Percentiles rank a stretch among this genome's conserved stretches.
These are phyloP conservation scores for Glareola pratincola DNA, from an alignment of 2,113 vertebrate genomes.

Conservation along the genomic window DNA sequence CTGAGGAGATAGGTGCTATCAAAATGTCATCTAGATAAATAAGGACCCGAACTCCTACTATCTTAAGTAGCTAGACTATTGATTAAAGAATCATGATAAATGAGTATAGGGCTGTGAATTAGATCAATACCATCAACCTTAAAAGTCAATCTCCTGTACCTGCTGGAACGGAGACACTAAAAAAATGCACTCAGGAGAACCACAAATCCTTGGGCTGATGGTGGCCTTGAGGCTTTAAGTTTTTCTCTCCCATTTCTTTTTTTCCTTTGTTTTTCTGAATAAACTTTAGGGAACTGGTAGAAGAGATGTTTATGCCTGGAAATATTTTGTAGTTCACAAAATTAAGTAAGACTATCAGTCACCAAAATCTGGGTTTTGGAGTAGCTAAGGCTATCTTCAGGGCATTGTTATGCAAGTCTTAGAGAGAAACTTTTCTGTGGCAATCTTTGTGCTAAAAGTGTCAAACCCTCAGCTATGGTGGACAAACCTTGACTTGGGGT, in stretches of 20 bases:
- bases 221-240: constrained; percentile 10
- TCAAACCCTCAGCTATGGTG: background rate
- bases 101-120: constrained; percentile 51
- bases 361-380: background rate
- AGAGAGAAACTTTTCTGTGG: background rate
- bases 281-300: background rate
- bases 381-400: background rate
- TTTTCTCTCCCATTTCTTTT: constrained; percentile 2
- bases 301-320: background rate
- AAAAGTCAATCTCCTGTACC: constrained; percentile 61
- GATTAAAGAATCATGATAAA: constrained; percentile 69
- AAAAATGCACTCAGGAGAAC: constrained; percentile 46
- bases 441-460: background rate
- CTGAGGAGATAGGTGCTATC: constrained; percentile 22
- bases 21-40: constrained; percentile 60
- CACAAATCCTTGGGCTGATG: constrained; percentile 47
- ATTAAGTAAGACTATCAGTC: background rate
- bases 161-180: constrained; percentile 50
- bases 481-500: background rate
- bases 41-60: constrained; percentile 27
- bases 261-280: background rate
- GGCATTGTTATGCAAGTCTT: background rate
- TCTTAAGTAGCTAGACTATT: constrained; percentile 57
- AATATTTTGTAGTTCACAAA: background rate
- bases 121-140: constrained; percentile 58